Evolutionary conservation across 2,888 invertebrate genomes (phyloP).

Genomic region (Eurytoma adleriae): DNA sequence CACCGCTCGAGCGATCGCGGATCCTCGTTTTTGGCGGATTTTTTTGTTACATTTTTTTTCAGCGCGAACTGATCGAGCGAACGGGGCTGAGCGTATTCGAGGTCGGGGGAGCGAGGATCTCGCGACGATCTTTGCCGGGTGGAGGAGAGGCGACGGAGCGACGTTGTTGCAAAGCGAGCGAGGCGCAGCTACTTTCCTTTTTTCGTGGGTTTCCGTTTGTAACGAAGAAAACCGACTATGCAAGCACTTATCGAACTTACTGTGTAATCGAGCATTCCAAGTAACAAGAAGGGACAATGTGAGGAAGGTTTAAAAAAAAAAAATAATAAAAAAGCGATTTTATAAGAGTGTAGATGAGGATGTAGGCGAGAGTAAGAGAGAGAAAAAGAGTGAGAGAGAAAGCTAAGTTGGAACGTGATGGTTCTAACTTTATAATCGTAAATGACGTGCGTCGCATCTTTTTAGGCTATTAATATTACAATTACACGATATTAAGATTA

Average conservation of each 20-base stretch:
- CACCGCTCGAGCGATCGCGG: neutral
- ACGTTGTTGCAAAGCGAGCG: constrained; percentile 5
- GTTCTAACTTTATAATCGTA: constrained; percentile 55
- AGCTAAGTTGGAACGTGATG: constrained; percentile 36
- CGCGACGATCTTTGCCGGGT: too few relatives aligned
- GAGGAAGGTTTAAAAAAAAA: constrained; percentile 41
- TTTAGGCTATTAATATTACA: constrained; percentile 71
- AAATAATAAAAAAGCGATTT: constrained; percentile 48
- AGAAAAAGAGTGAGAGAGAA: constrained; percentile 28
- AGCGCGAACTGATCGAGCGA: neutral
- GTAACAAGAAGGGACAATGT: constrained; percentile 53
- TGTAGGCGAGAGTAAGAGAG: constrained; percentile 32
- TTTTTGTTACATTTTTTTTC: neutral
- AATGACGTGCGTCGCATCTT: constrained; percentile 69
- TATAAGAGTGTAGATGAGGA: constrained; percentile 46
- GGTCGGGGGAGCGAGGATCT: too few relatives aligned
- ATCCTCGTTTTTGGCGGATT: neutral
- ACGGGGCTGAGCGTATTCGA: too few relatives aligned
- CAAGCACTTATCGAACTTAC: constrained; percentile 60
- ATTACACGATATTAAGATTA: constrained; percentile 72
- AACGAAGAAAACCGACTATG: constrained; percentile 52
- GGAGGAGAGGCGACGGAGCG: neutral
- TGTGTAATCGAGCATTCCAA: constrained; percentile 68
- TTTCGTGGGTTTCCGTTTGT: constrained; percentile 31
- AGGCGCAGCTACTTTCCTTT: constrained; percentile 16